Percentiles rank a stretch among this genome's conserved stretches.
Conservation (phyloP, 2,113 vertebrate species). For the Myiozetetes cayanensis region DNA sequence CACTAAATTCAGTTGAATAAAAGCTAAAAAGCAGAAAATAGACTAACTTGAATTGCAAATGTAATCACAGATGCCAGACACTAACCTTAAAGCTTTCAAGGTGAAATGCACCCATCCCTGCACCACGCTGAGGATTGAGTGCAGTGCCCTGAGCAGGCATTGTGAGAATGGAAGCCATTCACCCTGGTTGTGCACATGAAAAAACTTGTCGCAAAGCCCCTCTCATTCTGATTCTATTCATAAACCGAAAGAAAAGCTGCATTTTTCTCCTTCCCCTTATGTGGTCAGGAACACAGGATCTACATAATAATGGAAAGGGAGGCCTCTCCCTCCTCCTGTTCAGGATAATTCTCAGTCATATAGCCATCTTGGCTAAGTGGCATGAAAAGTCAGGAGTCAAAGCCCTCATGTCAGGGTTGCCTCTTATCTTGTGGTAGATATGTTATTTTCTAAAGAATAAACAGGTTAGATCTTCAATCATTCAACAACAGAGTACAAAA, state of each 20-base stretch:
- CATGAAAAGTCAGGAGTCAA: neutral
- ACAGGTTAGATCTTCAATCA: neutral
- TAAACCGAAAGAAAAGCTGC: neutral
- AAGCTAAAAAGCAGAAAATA: slow-evolving; percentile 58
- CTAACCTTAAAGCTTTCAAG: slow-evolving; percentile 55
- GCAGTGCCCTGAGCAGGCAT: neutral
- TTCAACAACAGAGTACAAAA: neutral
- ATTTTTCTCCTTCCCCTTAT: neutral
- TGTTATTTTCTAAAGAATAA: neutral
- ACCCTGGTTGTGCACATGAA: neutral
- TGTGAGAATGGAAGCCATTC: neutral
- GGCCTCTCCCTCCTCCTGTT: neutral
- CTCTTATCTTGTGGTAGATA: neutral
- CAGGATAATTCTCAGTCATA: neutral
- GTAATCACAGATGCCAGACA: slow-evolving; percentile 47
- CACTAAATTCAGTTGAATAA: slow-evolving; percentile 39
- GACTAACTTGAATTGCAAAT: slow-evolving; percentile 70
- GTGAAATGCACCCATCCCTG: slow-evolving; percentile 30
- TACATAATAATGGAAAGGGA: neutral
- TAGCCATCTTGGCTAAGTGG: neutral
- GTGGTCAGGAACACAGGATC: neutral
- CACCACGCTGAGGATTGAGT: neutral
- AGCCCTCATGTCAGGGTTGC: neutral
- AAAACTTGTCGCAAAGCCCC: neutral
- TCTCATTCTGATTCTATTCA: neutral